These are phyloP conservation scores for Altica lythri DNA, from an alignment of 2,888 invertebrate species.

Conservation along the genomic window DNA sequence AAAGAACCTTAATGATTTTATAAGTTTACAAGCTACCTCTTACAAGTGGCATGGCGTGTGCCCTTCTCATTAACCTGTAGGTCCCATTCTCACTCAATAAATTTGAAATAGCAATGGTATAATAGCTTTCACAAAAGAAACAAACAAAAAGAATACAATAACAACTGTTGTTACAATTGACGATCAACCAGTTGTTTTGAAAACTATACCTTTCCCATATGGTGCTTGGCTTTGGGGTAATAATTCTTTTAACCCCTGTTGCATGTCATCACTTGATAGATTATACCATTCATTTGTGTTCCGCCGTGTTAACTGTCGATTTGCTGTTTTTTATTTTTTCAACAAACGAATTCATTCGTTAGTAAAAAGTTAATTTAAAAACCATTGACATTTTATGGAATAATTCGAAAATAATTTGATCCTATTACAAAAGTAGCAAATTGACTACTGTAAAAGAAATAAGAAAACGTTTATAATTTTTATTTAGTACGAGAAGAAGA, in stretches of 20 bases:
- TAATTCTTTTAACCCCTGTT: slow-evolving; percentile 16
- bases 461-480: no score
- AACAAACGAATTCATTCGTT: slow-evolving; percentile 3
- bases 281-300: slow-evolving; percentile 12
- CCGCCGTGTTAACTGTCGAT: slow-evolving; percentile 6
- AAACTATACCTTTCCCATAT: slow-evolving; percentile 34
- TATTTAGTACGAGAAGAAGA: no score
- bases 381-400: no score
- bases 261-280: slow-evolving; percentile 20
- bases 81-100: slow-evolving; percentile 16
- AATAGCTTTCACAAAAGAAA: slow-evolving; percentile 17
- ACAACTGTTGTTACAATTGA: slow-evolving; percentile 36
- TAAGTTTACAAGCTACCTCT: not conserved
- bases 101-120: slow-evolving; percentile 18
- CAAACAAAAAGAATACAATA: slow-evolving; percentile 27
- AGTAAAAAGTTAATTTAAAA: not conserved
- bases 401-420: no score
- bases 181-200: slow-evolving; percentile 30
- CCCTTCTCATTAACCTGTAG: slow-evolving; percentile 8
- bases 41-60: not conserved
- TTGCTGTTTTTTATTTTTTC: slow-evolving; percentile 12
- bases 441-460: no score
- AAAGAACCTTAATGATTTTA: not conserved
- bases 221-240: slow-evolving; percentile 20
- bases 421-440: no score